Conservation (phyloP, 2,888 invertebrate species). For the Calephelis perditalis region DNA sequence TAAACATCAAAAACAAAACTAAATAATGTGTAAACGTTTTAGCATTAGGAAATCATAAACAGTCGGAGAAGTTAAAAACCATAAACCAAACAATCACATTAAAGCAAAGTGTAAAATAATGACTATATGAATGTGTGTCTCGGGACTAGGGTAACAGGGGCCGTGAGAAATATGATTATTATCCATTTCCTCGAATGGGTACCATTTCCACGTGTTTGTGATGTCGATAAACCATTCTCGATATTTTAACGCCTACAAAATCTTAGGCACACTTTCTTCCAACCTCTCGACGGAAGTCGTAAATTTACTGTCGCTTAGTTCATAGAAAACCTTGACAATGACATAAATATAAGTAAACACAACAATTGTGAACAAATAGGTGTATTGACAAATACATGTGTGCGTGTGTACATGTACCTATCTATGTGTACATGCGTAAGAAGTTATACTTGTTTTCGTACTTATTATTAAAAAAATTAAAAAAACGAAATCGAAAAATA, state of each 20-base stretch:
- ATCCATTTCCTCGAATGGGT: conserved; percentile 14
- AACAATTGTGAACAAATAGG: no score
- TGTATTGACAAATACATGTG: no score
- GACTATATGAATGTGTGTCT: conserved; percentile 29
- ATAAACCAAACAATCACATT: conserved; percentile 12
- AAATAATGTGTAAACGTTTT: conserved; percentile 13
- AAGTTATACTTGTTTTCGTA: no score
- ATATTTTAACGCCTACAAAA: conserved; percentile 2
- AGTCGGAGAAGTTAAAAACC: conserved; percentile 4
- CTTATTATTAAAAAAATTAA: no score
- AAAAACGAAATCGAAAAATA: no score
- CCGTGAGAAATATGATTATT: conserved; percentile 29
- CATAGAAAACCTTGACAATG: no score
- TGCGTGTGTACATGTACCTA: no score
- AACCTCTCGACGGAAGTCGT: background rate
- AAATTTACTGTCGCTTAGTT: no score
- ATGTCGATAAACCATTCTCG: conserved; percentile 11
- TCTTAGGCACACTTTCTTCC: background rate
- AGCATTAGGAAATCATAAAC: conserved; percentile 25
- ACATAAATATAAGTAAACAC: background rate
- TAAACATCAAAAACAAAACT: no score
- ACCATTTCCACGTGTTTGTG: conserved; percentile 11
- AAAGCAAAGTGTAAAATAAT: conserved; percentile 26
- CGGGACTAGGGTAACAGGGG: conserved; percentile 31
- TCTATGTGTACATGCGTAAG: no score